Conservation (phyloP, 2,888 invertebrate species). For the Dendrolimus pini region DNA sequence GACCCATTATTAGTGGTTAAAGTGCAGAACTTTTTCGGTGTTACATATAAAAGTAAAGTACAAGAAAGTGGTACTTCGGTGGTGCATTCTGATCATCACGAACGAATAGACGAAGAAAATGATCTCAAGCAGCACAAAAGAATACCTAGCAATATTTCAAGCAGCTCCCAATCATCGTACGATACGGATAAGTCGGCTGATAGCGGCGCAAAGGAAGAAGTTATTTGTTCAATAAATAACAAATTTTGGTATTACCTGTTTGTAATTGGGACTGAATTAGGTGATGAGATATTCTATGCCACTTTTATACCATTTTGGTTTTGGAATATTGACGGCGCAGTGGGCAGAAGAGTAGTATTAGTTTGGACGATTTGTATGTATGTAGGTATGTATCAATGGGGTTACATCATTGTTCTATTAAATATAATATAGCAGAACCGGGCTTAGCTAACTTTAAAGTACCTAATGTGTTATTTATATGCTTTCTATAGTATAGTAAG, state of each 20-base stretch:
- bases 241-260: slow-evolving; percentile 92
- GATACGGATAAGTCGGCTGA: slow-evolving; percentile 58
- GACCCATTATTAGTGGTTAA: slow-evolving; percentile 85
- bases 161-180: slow-evolving; percentile 54
- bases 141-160: slow-evolving; percentile 55
- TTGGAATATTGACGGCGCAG: slow-evolving; percentile 94
- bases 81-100: slow-evolving; percentile 42
- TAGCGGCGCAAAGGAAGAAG: slow-evolving; percentile 42
- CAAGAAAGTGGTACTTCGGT: slow-evolving; percentile 35
- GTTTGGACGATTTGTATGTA: slow-evolving; percentile 92
- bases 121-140: slow-evolving; percentile 51
- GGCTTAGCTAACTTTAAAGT: too few relatives aligned
- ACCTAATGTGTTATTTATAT: too few relatives aligned
- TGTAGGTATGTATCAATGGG: slow-evolving; percentile 75
- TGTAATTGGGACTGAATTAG: slow-evolving; percentile 88
- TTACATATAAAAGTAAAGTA: slow-evolving; percentile 66
- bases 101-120: slow-evolving; percentile 32
- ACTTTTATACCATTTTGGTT: slow-evolving; percentile 96
- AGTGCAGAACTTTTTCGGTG: slow-evolving; percentile 88
- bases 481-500: too few relatives aligned
- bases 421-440: too few relatives aligned
- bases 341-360: slow-evolving; percentile 87
- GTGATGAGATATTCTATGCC: slow-evolving; percentile 94
- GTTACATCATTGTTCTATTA: too few relatives aligned
- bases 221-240: slow-evolving; percentile 78